Conservation (phyloP, 2,113 vertebrate species). For the Mirounga angustirostris region DNA sequence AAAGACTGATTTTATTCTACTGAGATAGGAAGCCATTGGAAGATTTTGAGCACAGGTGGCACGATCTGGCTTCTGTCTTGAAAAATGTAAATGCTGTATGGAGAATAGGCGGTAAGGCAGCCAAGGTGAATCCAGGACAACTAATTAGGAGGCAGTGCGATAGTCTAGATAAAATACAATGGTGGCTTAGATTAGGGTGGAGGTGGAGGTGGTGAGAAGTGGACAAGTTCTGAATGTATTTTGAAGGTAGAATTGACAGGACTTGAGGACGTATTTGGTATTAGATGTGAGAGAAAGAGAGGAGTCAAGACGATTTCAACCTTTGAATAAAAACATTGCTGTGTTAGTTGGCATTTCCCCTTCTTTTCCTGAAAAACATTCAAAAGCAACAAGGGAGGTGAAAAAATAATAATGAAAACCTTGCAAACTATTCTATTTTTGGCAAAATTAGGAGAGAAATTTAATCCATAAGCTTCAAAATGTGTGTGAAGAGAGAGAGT, state of each 20-base stretch:
- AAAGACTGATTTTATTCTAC: conserved; percentile 25
- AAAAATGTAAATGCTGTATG: not conserved
- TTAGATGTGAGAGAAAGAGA: not conserved
- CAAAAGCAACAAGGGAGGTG: not conserved
- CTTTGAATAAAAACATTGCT: not conserved
- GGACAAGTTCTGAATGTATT: conserved; percentile 1
- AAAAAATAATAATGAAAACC: not conserved
- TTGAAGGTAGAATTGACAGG: not conserved
- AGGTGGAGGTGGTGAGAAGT: not conserved
- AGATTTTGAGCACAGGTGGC: conserved; percentile 4
- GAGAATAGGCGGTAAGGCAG: not conserved
- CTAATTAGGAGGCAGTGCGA: not conserved
- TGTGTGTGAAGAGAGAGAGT: not conserved
- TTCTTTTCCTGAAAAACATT: conserved; percentile 10
- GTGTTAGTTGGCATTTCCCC: not conserved
- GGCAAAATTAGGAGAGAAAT: not conserved
- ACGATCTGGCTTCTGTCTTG: not conserved
- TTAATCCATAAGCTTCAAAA: not conserved
- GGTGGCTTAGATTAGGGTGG: not conserved
- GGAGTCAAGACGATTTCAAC: not conserved
- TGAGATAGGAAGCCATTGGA: not conserved
- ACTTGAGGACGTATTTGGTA: not conserved
- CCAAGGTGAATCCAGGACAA: not conserved
- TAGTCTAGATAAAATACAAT: not conserved
- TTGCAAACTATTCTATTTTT: not conserved